Conservation (phyloP, 2,797 vertebrate genomes). For the Paedocypris micromegethes region DNA sequence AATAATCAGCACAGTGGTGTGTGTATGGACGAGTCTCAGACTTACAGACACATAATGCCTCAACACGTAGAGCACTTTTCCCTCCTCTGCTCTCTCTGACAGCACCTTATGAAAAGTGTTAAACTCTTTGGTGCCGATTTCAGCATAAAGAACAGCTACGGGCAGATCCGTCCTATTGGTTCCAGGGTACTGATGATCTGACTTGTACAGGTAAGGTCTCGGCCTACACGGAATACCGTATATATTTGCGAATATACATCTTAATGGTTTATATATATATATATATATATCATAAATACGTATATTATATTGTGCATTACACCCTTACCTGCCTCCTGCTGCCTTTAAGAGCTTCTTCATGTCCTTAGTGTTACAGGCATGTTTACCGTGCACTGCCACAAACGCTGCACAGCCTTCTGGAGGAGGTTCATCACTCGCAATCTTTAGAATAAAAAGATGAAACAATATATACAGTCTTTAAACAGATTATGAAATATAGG, state of each 20-base stretch:
- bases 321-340: slow-evolving; percentile 78
- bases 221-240: slow-evolving; percentile 65
- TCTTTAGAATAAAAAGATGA: slow-evolving; percentile 60
- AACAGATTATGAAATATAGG: too few species aligned
- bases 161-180: slow-evolving; percentile 72
- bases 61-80: slow-evolving; percentile 81
- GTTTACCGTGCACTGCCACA: slow-evolving; percentile 83
- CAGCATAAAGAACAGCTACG: slow-evolving; percentile 86
- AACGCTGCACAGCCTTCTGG: slow-evolving; percentile 85
- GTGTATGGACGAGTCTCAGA: slow-evolving; percentile 10
- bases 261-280: too few species aligned
- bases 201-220: slow-evolving; percentile 84
- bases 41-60: slow-evolving; percentile 89
- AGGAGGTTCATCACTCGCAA: slow-evolving; percentile 87
- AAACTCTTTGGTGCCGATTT: slow-evolving; percentile 91
- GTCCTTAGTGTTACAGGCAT: slow-evolving; percentile 85
- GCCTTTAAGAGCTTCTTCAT: slow-evolving; percentile 92
- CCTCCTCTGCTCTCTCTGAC: slow-evolving; percentile 75
- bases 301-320: neutral
- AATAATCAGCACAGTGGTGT: neutral
- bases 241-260: neutral
- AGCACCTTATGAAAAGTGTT: slow-evolving; percentile 82
- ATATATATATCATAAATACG: too few species aligned
- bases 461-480: too few species aligned
- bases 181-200: slow-evolving; percentile 83